phyloP scores from a whole-genome alignment of 2,113 vertebrate genomes.

The Bos taurus region DNA sequence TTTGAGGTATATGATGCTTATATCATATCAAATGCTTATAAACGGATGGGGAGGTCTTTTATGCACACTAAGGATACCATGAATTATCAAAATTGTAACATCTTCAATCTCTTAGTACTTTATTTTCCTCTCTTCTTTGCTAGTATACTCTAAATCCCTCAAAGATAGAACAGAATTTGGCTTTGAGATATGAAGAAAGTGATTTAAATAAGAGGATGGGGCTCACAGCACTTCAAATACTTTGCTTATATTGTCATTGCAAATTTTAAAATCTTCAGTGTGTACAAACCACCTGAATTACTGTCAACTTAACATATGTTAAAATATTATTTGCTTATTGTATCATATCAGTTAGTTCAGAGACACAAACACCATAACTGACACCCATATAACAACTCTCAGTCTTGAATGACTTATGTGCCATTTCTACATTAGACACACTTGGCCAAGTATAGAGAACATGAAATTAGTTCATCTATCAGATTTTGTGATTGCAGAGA shows the following conservation, averaged over 20 bases:
- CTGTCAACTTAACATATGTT: neutral
- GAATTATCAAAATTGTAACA: slow-evolving; percentile 33
- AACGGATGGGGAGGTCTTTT: neutral
- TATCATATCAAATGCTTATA: neutral
- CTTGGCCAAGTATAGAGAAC: neutral
- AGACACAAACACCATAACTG: neutral
- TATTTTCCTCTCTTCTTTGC: neutral
- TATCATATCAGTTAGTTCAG: neutral
- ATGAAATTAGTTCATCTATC: neutral
- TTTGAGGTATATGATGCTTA: neutral
- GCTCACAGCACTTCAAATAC: neutral
- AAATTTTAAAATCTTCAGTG: slow-evolving; percentile 7
- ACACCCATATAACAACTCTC: neutral
- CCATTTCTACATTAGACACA: slow-evolving; percentile 7
- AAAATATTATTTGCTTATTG: neutral
- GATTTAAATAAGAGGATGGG: neutral
- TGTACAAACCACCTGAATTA: neutral
- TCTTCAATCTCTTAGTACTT: neutral
- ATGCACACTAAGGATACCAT: neutral
- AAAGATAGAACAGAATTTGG: neutral
- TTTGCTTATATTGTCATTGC: neutral
- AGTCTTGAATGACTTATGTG: neutral
- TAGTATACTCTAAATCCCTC: neutral
- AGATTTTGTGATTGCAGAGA: neutral
- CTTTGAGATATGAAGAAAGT: neutral